phyloP scores from a whole-genome alignment of 2,888 invertebrate species.

The Drepana falcataria region DNA sequence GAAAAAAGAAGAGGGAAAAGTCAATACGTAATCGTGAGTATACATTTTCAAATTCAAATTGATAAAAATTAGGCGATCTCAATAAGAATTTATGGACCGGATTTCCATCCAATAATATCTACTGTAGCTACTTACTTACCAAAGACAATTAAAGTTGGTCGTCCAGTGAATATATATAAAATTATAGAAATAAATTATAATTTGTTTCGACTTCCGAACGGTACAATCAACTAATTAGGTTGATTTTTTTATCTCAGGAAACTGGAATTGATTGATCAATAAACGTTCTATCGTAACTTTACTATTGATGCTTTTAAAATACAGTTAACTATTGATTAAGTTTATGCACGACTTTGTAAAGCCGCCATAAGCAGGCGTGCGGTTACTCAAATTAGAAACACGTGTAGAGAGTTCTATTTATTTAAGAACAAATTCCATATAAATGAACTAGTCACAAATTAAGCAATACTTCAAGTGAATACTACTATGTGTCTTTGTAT shows the following conservation, averaged over 20 bases:
- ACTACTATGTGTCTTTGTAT: too few species aligned
- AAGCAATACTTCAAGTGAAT: too few species aligned
- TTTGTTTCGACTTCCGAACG: slow-evolving; percentile 7
- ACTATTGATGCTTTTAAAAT: slow-evolving; percentile 34
- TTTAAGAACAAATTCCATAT: too few species aligned
- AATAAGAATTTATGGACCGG: too few species aligned
- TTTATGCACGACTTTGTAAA: background rate
- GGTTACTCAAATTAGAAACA: too few species aligned
- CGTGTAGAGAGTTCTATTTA: too few species aligned
- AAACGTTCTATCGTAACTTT: slow-evolving; percentile 40
- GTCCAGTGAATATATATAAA: background rate
- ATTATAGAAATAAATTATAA: slow-evolving; percentile 5
- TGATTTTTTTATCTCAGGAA: slow-evolving; percentile 29
- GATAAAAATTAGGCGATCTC: too few species aligned
- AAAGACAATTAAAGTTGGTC: background rate
- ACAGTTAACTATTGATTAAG: slow-evolving; percentile 17
- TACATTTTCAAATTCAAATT: too few species aligned
- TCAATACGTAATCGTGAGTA: too few species aligned
- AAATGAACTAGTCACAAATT: too few species aligned
- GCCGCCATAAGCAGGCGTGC: background rate
- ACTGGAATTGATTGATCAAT: slow-evolving; percentile 48
- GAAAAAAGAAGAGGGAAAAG: too few species aligned
- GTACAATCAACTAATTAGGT: slow-evolving; percentile 26
- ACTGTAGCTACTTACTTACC: background rate
- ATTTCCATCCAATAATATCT: too few species aligned